Evolutionary conservation across 2,888 invertebrate species (phyloP).

Genomic region (Eupeodes luniger): DNA sequence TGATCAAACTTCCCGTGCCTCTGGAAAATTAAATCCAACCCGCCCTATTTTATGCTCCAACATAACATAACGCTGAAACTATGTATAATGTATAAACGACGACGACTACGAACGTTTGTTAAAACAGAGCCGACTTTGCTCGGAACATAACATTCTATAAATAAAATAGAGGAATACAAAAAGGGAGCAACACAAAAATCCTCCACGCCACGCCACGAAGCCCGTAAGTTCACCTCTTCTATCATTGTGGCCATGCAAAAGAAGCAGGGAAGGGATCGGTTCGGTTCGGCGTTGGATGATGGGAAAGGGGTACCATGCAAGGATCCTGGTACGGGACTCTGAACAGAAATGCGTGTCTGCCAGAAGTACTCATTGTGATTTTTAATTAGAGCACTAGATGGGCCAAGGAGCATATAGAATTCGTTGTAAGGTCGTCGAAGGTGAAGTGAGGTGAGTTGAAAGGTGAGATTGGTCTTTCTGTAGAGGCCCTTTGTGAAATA

Average conservation of each 20-base stretch:
- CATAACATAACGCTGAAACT: slow-evolving; percentile 27
- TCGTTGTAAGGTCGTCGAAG: not conserved
- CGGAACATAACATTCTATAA: slow-evolving; percentile 60
- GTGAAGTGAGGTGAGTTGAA: too few relatives aligned
- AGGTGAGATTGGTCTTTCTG: not conserved
- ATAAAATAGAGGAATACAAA: slow-evolving; percentile 50
- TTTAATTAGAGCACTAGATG: slow-evolving; percentile 70
- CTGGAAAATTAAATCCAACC: slow-evolving; percentile 35
- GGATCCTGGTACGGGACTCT: slow-evolving; percentile 67
- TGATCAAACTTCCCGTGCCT: slow-evolving; percentile 70
- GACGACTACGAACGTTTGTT: too few relatives aligned
- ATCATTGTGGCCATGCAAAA: slow-evolving; percentile 53
- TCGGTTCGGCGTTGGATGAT: not conserved
- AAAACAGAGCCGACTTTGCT: slow-evolving; percentile 37
- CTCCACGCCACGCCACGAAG: slow-evolving; percentile 17
- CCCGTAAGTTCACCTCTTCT: slow-evolving; percentile 39
- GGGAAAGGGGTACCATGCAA: slow-evolving; percentile 43
- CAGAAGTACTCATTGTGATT: slow-evolving; percentile 75
- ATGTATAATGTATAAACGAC: not conserved
- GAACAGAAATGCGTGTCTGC: slow-evolving; percentile 71
- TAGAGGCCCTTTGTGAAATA: slow-evolving; percentile 56
- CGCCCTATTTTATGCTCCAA: slow-evolving; percentile 46
- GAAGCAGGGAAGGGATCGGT: not conserved
- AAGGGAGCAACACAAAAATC: slow-evolving; percentile 14
- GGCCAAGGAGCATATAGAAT: not conserved